Base-by-base conservation (phyloP, 2,888 invertebrate genomes). In the Xanthia togata region DNA sequence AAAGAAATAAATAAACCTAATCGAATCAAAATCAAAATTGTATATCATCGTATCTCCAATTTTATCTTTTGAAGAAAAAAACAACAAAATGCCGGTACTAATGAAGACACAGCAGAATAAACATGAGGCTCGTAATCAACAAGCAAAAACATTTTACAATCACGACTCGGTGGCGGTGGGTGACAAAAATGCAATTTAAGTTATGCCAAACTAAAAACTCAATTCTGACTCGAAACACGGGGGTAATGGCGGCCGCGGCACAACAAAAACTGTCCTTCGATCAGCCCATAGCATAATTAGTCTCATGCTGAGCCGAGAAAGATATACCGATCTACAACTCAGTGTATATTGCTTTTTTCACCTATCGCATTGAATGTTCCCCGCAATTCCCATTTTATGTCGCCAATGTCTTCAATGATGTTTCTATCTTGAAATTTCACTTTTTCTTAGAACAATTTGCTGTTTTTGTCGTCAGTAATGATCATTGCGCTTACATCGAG, bases 171-270 rank as follows among this genome's bases (percentile, higher is more conserved):
- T 88, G 88, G 89, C 89, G 91, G 90, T 92, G 93, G 94, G 96
- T 96, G 96, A 95, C 96, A 95, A 96, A 96, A 96, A 96, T 96
- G 96, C 96, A 95, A 96, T 96, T 94, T 96, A 94, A 95, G 94
- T 93, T 95, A 95, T 95, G 92, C 92, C 88, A 87, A 88, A 91
- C 92, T 93, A 96, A 96, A 96, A 96, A 95, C 92, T 93, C 92
- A 94, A 94, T 95, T 93, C 92, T 90, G 88, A 80, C 89, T 90
- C 90, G 90, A 92, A 92, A 90, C 91, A 90, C 88, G 85, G 86
- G 90, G 90, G 92, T 91, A 93, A 93, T 93, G 93, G 91, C 90
- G 89, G 87, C 76, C 78, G 87, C 74, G 20, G 73, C 38, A 17
- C 23, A n/a, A 78, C 90, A 96, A 96, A 96, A 96, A 95, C 91